Evolutionary conservation across 2,797 vertebrate species (phyloP).

Genomic region (Agapornis canus): DNA sequence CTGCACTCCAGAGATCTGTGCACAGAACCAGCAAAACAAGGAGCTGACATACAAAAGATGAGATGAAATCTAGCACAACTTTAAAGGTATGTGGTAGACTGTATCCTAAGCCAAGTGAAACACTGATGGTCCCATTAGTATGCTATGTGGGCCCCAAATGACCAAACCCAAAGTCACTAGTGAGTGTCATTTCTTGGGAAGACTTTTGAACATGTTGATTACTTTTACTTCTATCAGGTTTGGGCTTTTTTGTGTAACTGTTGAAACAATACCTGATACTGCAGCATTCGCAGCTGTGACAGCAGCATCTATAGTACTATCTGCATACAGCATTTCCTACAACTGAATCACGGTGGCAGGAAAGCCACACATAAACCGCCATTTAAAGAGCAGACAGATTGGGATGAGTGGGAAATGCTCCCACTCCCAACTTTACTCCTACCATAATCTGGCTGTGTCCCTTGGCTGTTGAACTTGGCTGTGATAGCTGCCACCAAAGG

Average conservation of each 20-base stretch:
- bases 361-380: not conserved
- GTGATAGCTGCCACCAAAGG: not conserved
- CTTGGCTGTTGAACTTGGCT: not conserved
- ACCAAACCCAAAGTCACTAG: not conserved
- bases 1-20: not conserved
- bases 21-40: not conserved
- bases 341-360: not conserved
- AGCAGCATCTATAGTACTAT: not conserved
- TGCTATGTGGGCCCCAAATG: not conserved
- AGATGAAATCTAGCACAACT: not conserved
- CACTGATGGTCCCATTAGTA: fast-evolving
- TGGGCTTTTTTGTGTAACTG: not conserved
- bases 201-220: not conserved
- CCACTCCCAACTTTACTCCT: not conserved
- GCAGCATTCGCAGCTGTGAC: not conserved
- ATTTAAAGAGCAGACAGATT: fast-evolving
- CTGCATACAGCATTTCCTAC: not conserved
- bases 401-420: not conserved
- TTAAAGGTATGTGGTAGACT: not conserved
- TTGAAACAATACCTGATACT: not conserved
- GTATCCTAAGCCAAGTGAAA: not conserved
- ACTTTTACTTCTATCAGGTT: not conserved
- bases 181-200: not conserved
- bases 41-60: not conserved
- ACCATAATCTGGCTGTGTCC: not conserved